These are phyloP conservation scores for Eueremaeus valkanovi DNA, from an alignment of 2,888 invertebrate genomes.

Conservation along the genomic window DNA sequence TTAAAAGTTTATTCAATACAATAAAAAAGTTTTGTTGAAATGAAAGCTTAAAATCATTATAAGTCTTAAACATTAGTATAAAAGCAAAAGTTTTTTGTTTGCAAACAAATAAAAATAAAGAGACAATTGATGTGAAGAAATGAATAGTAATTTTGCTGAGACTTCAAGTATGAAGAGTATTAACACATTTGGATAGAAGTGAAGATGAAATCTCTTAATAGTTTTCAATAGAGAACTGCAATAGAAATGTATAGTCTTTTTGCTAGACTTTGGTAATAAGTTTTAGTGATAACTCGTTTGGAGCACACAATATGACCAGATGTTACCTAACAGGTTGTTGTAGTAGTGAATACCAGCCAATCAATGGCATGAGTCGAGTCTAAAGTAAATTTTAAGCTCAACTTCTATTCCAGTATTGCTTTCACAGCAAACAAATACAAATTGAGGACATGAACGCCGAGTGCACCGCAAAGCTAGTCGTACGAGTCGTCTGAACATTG, in stretches of 20 bases:
- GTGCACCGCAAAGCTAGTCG: neutral
- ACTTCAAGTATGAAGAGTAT: neutral
- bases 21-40: too few species aligned
- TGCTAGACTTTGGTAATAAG: neutral
- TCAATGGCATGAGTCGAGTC: conserved; percentile 1
- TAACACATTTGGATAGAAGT: neutral
- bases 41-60: too few species aligned
- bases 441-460: conserved; percentile 25
- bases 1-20: too few species aligned
- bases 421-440: conserved; percentile 12
- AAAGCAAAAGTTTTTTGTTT: neutral
- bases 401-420: neutral
- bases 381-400: neutral
- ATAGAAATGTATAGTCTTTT: neutral
- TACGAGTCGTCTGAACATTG: neutral
- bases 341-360: conserved; percentile 7
- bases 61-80: too few species aligned
- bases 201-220: neutral
- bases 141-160: neutral
- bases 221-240: too few species aligned
- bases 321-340: conserved; percentile 30
- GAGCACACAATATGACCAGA: neutral
- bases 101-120: neutral
- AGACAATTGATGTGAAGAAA: neutral
- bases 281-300: conserved; percentile 1